These are phyloP conservation scores for Flexamia atlantica DNA, from an alignment of 2,888 invertebrate genomes.

Conservation along the genomic window DNA sequence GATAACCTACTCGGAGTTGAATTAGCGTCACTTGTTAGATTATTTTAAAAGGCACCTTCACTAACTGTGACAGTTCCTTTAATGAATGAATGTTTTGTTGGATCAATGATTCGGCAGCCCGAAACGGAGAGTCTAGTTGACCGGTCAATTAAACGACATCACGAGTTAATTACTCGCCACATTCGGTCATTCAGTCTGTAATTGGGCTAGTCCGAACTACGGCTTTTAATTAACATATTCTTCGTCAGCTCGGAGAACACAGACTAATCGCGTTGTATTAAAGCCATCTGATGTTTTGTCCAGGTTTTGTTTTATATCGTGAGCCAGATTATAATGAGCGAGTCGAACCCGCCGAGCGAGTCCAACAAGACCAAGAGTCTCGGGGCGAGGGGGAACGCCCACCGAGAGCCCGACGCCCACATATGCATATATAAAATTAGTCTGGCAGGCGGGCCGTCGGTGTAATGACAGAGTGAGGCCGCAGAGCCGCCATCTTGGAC, in stretches of 20 bases:
- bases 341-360: constrained; percentile 18
- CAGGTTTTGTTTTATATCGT: constrained; percentile 48
- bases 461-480: constrained; percentile 9
- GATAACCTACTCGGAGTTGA: too few species aligned
- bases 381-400: constrained; percentile 43
- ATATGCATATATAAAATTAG: constrained; percentile 60
- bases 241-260: not conserved
- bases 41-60: too few species aligned
- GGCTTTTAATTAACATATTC: constrained; percentile 52
- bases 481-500: not conserved
- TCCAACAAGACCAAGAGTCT: constrained; percentile 20
- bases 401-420: constrained; percentile 47
- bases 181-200: not conserved
- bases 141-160: constrained; percentile 19
- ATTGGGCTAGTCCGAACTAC: not conserved
- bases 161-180: not conserved
- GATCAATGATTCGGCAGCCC: not conserved
- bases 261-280: constrained; percentile 28
- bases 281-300: constrained; percentile 41
- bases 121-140: not conserved
- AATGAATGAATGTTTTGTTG: too few species aligned
- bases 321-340: constrained; percentile 43
- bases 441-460: constrained; percentile 51
- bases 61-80: too few species aligned
- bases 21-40: too few species aligned